A percentile compares a stretch with the other conserved stretches of the same genome.
Evolutionary conservation across 2,113 vertebrate genomes (phyloP).

Genomic region (Petromus typicus): DNA sequence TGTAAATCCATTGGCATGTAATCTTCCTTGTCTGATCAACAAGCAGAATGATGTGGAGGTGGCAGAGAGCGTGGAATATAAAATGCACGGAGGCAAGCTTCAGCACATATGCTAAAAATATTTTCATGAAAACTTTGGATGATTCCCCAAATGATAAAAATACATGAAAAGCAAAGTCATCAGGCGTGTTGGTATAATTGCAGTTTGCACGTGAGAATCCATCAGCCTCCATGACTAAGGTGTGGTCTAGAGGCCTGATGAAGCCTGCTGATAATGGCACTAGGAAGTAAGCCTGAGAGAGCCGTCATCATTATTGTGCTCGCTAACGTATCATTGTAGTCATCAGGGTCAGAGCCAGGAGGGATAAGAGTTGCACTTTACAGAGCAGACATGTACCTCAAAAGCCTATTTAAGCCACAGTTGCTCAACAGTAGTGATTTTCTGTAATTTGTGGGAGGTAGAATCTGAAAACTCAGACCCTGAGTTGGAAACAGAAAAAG

Average conservation of each 20-base stretch:
- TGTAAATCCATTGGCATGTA: neutral
- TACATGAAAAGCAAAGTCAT: constrained; percentile 22
- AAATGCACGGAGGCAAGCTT: neutral
- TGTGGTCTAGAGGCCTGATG: neutral
- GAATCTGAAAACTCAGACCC: neutral
- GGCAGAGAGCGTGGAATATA: neutral
- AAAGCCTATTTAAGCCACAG: neutral
- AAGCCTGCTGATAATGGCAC: neutral
- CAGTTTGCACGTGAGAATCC: neutral
- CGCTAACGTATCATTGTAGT: neutral
- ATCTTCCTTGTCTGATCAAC: neutral
- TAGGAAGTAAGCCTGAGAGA: neutral
- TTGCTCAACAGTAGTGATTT: constrained; percentile 37
- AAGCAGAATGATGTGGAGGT: neutral
- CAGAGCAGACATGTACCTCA: neutral
- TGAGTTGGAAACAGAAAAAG: neutral
- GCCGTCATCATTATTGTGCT: neutral
- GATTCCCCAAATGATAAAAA: constrained; percentile 60
- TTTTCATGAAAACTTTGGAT: constrained; percentile 45
- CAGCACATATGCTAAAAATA: neutral
- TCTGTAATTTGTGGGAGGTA: constrained; percentile 55
- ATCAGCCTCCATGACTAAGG: neutral
- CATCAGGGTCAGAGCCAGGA: neutral
- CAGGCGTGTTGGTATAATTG: neutral
- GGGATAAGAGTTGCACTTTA: neutral